Evolutionary conservation across 2,888 invertebrate genomes (phyloP).

Genomic region (Polia nebulosa): DNA sequence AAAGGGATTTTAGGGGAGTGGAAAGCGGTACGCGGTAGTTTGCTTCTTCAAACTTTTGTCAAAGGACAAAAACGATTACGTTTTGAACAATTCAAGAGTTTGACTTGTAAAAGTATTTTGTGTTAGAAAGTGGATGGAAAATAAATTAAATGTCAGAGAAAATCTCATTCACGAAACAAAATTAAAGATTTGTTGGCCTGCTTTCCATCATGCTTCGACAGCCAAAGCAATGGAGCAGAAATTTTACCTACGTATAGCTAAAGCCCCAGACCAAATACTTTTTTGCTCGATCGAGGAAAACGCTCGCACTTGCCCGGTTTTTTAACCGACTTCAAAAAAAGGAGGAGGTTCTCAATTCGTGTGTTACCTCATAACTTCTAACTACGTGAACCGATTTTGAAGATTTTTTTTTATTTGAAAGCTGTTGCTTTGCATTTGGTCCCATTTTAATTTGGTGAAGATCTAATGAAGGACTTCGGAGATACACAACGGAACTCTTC

Average conservation of each 20-base stretch:
- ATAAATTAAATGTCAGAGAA: slow-evolving; percentile 35
- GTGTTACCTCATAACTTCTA: no score
- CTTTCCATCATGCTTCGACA: slow-evolving; percentile 52
- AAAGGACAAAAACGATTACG: slow-evolving; percentile 44
- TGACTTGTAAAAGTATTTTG: slow-evolving; percentile 26
- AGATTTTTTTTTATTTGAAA: no score
- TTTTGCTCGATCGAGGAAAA: slow-evolving; percentile 36
- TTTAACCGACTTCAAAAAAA: no score
- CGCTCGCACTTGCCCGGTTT: no score
- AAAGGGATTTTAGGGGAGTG: slow-evolving; percentile 51
- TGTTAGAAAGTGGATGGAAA: slow-evolving; percentile 20
- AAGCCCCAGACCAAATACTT: slow-evolving; percentile 16
- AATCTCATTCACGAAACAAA: slow-evolving; percentile 34
- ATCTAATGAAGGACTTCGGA: no score
- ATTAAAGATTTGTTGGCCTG: slow-evolving; percentile 33
- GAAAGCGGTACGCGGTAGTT: slow-evolving; percentile 42
- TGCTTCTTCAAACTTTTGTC: slow-evolving; percentile 54
- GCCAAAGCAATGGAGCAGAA: slow-evolving; percentile 39
- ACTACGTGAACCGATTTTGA: no score
- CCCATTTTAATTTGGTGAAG: no score
- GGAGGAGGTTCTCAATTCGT: no score
- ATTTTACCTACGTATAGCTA: slow-evolving; percentile 41
- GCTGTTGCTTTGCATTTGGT: no score
- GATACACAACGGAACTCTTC: no score
- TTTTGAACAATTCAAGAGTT: slow-evolving; percentile 47